Conservation (phyloP, 2,113 vertebrate species). For the Scomber japonicus region DNA sequence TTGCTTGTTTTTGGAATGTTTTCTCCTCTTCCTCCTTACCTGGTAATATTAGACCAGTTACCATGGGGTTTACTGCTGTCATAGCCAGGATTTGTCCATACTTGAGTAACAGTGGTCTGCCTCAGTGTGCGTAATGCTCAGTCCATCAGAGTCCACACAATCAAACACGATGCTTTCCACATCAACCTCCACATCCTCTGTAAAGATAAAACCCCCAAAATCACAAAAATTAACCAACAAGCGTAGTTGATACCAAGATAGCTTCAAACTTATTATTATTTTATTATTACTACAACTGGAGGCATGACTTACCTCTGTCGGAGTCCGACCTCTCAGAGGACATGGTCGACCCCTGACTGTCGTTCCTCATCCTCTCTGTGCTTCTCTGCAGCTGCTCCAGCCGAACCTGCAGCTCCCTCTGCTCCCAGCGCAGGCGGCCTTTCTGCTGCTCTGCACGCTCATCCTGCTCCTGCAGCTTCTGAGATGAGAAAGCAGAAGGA, state of each 20-base stretch:
- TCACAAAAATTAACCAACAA: too few relatives aligned
- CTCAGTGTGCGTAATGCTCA: slow-evolving; percentile 75
- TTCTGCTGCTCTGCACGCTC: slow-evolving; percentile 87
- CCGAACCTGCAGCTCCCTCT: slow-evolving; percentile 86
- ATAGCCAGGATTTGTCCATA: slow-evolving; percentile 81
- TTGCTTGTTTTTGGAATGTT: slow-evolving; percentile 76
- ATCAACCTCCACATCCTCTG: slow-evolving; percentile 94
- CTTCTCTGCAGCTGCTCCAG: slow-evolving; percentile 87
- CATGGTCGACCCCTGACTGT: slow-evolving; percentile 91
- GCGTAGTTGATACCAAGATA: too few relatives aligned
- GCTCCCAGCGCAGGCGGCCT: slow-evolving; percentile 87
- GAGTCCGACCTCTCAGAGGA: slow-evolving; percentile 92
- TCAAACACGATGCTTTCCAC: slow-evolving; percentile 89
- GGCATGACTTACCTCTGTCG: slow-evolving; percentile 85
- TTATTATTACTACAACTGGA: not conserved
- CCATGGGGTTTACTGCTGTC: slow-evolving; percentile 63
- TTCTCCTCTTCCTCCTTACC: slow-evolving; percentile 49
- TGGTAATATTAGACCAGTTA: slow-evolving; percentile 9
- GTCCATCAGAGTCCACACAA: slow-evolving; percentile 84
- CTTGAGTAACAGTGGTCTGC: slow-evolving; percentile 95
- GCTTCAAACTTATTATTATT: not conserved
- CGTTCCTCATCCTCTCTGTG: slow-evolving; percentile 84
- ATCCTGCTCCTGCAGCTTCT: slow-evolving; percentile 94
- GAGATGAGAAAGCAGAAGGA: not conserved
- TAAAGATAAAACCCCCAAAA: not conserved